Evolutionary conservation across 2,113 vertebrate species (phyloP), one percentile per base, ranked within the genome.

Genomic region (Notothenia coriiceps): DNA sequence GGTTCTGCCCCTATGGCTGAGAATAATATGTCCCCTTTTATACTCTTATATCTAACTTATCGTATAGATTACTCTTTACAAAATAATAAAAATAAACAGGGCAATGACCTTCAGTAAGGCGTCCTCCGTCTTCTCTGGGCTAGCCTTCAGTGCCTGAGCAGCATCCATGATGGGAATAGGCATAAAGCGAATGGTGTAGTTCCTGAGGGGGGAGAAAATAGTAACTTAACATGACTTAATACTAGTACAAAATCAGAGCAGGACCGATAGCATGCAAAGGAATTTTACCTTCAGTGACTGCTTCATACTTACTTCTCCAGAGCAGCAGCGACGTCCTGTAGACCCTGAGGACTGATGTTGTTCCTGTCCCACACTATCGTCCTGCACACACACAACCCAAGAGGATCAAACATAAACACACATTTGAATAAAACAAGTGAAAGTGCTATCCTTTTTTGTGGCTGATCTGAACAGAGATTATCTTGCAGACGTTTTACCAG

Each of bases 311-410:
- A 99, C 98, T 99, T 99, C 92, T 99, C 98, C 91, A 99, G 88
- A 20, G 98, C 98, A 29, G 98, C 95, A 12, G 98, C 96, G 64
- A 99, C 96, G 44, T 99, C 98, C 87, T 99, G 98, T 25, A 99
- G 96, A 64, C 98, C 98, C 93, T 98, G 98, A 0, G 97, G 96
- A 10, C 97, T 98, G 74, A 98, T 84, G 64, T 95, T 97, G 90
- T 99, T 99, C 86, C 96, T 96, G 94, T 99, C 98, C 98, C 97
- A 99, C 66, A 98, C 91, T 1, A 99, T 92, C 0, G 98, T 99
- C 94, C 98, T 99, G 94, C 85, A 87, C 4, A 80, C 29, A 51
- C 17, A 79, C 8, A 63, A 44, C 18, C 59, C 61, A 44, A 51
- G 4, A 7, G 25, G 2, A 59, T 10, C 5, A 22, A 8, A 6